Percentiles rank a stretch among this genome's conserved stretches.
These are phyloP conservation scores for Neodiprion virginianus DNA, from an alignment of 1,140 invertebrate species.

Conservation along the genomic window DNA sequence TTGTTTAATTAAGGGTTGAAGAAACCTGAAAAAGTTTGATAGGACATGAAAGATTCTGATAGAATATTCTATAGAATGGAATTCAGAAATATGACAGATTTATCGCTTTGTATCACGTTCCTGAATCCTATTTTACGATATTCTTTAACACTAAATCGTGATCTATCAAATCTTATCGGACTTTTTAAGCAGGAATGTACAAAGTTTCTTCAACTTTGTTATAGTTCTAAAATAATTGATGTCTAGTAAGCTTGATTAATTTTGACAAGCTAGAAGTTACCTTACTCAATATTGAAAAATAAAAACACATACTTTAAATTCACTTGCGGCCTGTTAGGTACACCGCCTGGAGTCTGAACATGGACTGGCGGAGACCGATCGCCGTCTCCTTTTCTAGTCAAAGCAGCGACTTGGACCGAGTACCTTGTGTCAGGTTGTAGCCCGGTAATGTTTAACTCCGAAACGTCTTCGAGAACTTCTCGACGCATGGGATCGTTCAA, in stretches of 20 bases:
- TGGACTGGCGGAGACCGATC: conserved; percentile 82
- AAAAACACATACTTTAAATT: conserved; percentile 76
- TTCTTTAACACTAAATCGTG: too few species aligned
- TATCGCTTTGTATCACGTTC: too few species aligned
- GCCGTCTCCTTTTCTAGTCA: conserved; percentile 95
- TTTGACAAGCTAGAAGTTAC: not conserved
- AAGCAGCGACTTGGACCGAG: conserved; percentile 89
- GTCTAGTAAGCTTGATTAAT: not conserved
- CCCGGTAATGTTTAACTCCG: conserved; percentile 84
- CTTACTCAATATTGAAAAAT: conserved; percentile 24
- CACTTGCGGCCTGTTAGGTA: conserved; percentile 86
- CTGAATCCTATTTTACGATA: too few species aligned
- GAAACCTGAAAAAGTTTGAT: too few species aligned
- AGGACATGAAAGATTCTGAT: too few species aligned
- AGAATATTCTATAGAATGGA: too few species aligned
- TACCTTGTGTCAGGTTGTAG: conserved; percentile 94
- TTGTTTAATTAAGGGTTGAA: too few species aligned
- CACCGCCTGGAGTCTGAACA: conserved; percentile 91
- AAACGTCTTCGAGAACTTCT: conserved; percentile 80
- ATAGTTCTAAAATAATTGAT: too few species aligned
- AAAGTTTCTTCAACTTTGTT: too few species aligned
- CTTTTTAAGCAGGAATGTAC: too few species aligned
- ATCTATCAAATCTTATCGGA: too few species aligned
- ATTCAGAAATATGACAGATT: too few species aligned
- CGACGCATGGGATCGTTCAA: conserved; percentile 84